Conservation (phyloP, 2,113 vertebrate genomes). For the Trematomus loennbergii region DNA sequence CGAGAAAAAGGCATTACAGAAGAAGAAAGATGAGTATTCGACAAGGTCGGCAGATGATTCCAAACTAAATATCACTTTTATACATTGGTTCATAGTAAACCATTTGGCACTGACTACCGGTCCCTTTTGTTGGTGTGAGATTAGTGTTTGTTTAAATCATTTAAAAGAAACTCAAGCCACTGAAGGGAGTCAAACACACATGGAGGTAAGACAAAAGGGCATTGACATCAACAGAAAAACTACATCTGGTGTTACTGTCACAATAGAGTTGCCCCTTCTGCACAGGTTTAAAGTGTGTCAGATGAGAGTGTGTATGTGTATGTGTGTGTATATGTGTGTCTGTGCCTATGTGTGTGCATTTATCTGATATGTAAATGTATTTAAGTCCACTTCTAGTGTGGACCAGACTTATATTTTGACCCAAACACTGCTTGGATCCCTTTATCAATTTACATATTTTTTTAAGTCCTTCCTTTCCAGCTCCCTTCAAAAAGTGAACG, state of each 20-base stretch:
- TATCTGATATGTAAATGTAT: slow-evolving; percentile 25
- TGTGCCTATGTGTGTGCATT: slow-evolving; percentile 11
- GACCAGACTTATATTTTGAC: slow-evolving; percentile 64
- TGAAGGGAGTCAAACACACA: slow-evolving; percentile 66
- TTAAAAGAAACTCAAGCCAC: slow-evolving; percentile 62
- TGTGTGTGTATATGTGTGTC: slow-evolving; percentile 23
- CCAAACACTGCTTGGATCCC: slow-evolving; percentile 73
- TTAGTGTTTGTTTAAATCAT: slow-evolving; percentile 58
- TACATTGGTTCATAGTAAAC: slow-evolving; percentile 71
- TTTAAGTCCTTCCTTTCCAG: slow-evolving; percentile 47
- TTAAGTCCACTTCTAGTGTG: slow-evolving; percentile 59
- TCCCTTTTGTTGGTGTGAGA: slow-evolving; percentile 47
- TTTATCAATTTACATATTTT: slow-evolving; percentile 66
- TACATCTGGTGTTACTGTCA: slow-evolving; percentile 77
- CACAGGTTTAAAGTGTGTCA: slow-evolving; percentile 54
- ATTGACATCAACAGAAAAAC: slow-evolving; percentile 79
- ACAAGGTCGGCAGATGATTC: slow-evolving; percentile 71
- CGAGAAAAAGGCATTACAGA: slow-evolving; percentile 76
- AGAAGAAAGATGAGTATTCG: slow-evolving; percentile 60
- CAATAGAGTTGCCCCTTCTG: slow-evolving; percentile 64
- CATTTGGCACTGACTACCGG: slow-evolving; percentile 65
- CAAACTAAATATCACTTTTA: slow-evolving; percentile 69
- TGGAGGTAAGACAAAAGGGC: slow-evolving; percentile 74
- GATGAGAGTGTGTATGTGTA: slow-evolving; percentile 19
- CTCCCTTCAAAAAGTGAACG: slow-evolving; percentile 87